Base-by-base conservation (phyloP, 2,888 invertebrate species). In the Antitype chi region DNA sequence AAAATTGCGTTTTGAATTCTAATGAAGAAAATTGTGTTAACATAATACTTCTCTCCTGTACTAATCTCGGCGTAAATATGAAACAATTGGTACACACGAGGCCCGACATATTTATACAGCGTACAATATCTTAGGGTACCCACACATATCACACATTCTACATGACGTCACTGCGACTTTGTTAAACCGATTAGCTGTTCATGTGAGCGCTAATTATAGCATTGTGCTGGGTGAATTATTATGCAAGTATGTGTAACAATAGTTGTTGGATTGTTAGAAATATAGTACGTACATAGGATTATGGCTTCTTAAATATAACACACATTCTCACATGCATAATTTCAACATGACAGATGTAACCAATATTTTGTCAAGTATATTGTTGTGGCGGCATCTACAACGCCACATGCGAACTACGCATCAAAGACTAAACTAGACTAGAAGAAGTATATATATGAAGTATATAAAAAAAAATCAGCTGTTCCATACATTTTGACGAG, bases 121-220 rank as follows among this genome's bases (percentile, higher is more conserved):
- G 49, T 23, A 60, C 60, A 64, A 67, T 81, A 86, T 86, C 87
- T 78, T 74, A 66, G 71, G 25, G 11, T 64, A 74, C 76, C 52
- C 20, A 60, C 60, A 77, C 52, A 47, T 73, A 28, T 55, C 62
- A 63, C 53, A 60, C 63, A 67, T 63, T 69, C 59, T 55, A 59
- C 38, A 70, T 43, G 49, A 53, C 76, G 70, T 69, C 70, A 60
- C 73, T 60, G 17, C 63, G 79, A 84, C 84, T 84, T 84, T 79
- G 84, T 64, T 84, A 86, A 86, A 83, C 79, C 86, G 74, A 86
- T 86, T 84, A 84, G 69, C 55, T 59, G 74, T 62, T 59, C 53
- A 70, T 72, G 63, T 70, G 76, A 70, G 76, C 82, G n/a, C 71
- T 82, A 74, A 77, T 82, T 85, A 63, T 32, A 74, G 71, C 63